Base-by-base conservation (phyloP, 2,113 vertebrate genomes). In the Neomonachus schauinslandi region DNA sequence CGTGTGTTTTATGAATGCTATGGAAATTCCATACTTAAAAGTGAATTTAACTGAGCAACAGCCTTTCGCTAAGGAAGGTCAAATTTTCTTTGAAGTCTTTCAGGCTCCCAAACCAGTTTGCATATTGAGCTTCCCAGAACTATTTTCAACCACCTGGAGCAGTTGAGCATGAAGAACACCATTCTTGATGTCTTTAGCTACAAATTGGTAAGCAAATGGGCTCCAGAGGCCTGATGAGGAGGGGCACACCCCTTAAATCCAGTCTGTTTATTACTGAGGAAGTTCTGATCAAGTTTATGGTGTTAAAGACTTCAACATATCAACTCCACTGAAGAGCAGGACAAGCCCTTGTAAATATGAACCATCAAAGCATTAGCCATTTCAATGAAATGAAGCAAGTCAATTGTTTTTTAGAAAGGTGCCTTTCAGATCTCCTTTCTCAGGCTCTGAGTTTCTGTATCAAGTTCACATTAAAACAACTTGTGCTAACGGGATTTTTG, bases 361-460 rank as follows among this genome's bases (percentile, higher is more conserved):
- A 98, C 98, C 99, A 99, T 99, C 99, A 99, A 99, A 99, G 99
- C 99, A 99, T 98, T 98, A 98, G 98, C 99, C 99, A 98, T 99
- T 99, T 99, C 99, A 99, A 99, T 98, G 99, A 99, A 99, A 99
- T 98, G 99, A 99, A 99, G 98, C 99, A 99, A 99, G 98, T 98
- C 98, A 98, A 98, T 99, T 98, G 98, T 98, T 98, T 98, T 98
- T 95, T 83, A 97, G 96, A 98, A 99, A 99, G 99, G 99, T 99
- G 99, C 98, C 99, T 99, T 99, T 99, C 98, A 99, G 96, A 92
- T 99, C 98, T 99, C 98, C 98, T 99, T 98, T 98, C 98, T 97
- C 97, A 93, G 98, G 95, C 96, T 97, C 98, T 98, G 96, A 96
- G 93, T 98, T 96, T 95, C 97, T 96, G 95, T 94, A 97, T 97